These are phyloP conservation scores for Halichondria panicea DNA, from an alignment of 37 sponge, comb jelly and placozoan genomes.

Conservation along the genomic window DNA sequence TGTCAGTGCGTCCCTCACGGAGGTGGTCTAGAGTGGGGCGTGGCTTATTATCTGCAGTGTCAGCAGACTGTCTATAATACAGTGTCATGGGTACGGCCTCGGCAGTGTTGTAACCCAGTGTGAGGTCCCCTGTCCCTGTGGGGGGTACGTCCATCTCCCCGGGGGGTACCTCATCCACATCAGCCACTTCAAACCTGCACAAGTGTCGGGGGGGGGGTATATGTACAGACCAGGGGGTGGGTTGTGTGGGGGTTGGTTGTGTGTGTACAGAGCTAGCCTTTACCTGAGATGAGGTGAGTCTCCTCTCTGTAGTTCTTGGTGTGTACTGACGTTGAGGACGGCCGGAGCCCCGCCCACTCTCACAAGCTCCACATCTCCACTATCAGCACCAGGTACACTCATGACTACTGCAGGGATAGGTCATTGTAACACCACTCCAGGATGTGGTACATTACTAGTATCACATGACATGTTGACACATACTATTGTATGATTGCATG, in stretches of 20 bases:
- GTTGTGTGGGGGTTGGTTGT: background rate
- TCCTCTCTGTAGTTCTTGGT: background rate
- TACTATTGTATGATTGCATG: background rate
- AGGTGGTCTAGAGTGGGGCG: constrained; percentile 76
- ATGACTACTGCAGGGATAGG: background rate
- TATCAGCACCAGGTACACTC: background rate
- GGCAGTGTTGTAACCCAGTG: constrained; percentile 62
- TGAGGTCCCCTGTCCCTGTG: constrained; percentile 1
- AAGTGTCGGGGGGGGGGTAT: background rate
- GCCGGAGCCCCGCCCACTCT: no score
- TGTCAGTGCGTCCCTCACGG: constrained; percentile 5
- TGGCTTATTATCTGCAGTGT: background rate
- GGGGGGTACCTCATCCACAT: constrained; percentile 46
- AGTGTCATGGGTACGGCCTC: constrained; percentile 78
- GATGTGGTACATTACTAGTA: background rate
- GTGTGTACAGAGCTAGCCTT: constrained; percentile 7
- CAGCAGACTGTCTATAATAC: constrained; percentile 50
- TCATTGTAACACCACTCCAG: background rate
- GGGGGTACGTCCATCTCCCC: background rate
- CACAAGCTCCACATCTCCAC: constrained; percentile 8
- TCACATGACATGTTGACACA: background rate
- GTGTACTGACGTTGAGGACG: background rate
- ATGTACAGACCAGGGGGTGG: background rate
- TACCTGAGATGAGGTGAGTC: constrained; percentile 6
- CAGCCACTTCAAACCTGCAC: constrained; percentile 56